A percentile compares a stretch with the other conserved stretches of the same genome.
Evolutionary conservation across 2,113 vertebrate genomes (phyloP).

Genomic region (Corythornis cristatus): DNA sequence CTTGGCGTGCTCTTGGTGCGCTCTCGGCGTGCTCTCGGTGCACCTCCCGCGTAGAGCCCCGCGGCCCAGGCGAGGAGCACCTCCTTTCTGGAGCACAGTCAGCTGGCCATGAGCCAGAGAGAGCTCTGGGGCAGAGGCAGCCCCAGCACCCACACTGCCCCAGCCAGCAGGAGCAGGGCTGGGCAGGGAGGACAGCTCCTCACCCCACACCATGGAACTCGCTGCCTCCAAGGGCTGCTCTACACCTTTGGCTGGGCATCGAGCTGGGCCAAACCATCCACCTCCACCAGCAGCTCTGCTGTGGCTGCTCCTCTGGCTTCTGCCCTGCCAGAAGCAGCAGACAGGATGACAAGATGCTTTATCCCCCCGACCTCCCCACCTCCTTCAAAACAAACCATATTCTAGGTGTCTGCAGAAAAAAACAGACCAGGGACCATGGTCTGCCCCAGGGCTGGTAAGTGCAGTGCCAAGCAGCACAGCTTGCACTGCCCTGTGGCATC

Average conservation of each 20-base stretch:
- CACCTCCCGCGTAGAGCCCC: conserved; percentile 16
- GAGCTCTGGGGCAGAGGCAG: neutral
- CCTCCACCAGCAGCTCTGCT: fast-evolving
- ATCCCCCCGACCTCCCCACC: too few relatives aligned
- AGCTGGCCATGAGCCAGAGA: neutral
- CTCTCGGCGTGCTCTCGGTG: neutral
- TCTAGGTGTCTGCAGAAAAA: too few relatives aligned
- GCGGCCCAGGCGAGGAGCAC: neutral
- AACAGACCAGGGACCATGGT: fast-evolving
- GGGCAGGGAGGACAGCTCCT: neutral
- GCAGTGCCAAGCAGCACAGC: neutral
- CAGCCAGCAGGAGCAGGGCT: fast-evolving
- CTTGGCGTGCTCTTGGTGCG: neutral
- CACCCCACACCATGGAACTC: fast-evolving
- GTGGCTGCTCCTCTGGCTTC: neutral
- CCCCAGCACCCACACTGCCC: neutral
- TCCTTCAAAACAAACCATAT: too few relatives aligned
- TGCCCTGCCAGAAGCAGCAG: neutral
- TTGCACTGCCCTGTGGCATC: fast-evolving
- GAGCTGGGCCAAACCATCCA: fast-evolving
- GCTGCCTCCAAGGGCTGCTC: fast-evolving
- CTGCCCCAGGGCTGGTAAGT: too few relatives aligned
- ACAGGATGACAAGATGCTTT: neutral
- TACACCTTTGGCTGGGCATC: fast-evolving
- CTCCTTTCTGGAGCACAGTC: neutral